These are phyloP conservation scores for Pungitius pungitius DNA, from an alignment of 2,113 vertebrate species.

Conservation along the genomic window DNA sequence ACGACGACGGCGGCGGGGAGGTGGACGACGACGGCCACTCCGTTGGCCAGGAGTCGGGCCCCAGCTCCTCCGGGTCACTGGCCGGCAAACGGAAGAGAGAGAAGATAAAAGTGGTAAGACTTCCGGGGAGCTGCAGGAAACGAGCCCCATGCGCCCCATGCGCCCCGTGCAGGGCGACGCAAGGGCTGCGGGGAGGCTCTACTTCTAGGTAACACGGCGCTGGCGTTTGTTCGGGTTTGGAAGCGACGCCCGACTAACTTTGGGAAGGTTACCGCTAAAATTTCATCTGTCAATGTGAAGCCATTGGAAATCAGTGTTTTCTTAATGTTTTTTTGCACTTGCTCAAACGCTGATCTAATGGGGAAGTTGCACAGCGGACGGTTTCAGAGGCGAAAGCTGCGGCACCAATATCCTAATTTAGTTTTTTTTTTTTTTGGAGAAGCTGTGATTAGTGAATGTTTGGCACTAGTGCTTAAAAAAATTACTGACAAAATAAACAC, in stretches of 20 bases:
- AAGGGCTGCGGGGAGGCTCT: slow-evolving; percentile 1
- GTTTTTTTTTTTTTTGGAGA: background rate
- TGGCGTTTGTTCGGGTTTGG: no score
- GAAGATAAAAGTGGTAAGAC: slow-evolving; percentile 91
- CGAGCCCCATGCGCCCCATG: no score
- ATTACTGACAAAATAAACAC: background rate
- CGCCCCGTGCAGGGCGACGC: slow-evolving; percentile 15
- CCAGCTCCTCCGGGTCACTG: slow-evolving; percentile 89
- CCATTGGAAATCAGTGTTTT: no score
- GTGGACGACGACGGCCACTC: slow-evolving; percentile 85
- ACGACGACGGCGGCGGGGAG: slow-evolving; percentile 89
- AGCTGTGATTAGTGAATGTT: background rate
- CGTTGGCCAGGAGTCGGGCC: slow-evolving; percentile 87
- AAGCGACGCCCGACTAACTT: no score
- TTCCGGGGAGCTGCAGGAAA: slow-evolving; percentile 19
- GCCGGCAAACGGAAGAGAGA: slow-evolving; percentile 92
- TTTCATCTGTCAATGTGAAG: no score
- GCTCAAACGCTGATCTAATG: background rate
- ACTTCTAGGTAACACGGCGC: slow-evolving; percentile 7
- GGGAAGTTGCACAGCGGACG: background rate
- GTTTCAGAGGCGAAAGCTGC: background rate
- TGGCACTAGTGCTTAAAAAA: background rate
- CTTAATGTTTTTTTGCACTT: no score
- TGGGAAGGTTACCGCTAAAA: no score
- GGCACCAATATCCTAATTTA: no score